These are phyloP conservation scores for Noctua comes DNA, from an alignment of 2,888 invertebrate genomes.

Conservation along the genomic window DNA sequence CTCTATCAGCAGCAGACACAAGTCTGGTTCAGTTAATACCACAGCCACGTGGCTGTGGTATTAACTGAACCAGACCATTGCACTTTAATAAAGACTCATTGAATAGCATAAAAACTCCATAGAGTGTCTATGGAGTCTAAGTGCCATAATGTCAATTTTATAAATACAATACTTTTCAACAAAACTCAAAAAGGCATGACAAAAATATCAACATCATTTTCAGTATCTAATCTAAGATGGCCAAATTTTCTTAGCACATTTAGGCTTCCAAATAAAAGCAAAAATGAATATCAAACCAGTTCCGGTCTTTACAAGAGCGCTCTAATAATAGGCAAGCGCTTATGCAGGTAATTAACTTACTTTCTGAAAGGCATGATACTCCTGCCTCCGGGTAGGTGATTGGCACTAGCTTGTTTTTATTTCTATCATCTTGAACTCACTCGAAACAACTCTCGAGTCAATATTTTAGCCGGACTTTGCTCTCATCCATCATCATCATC, in stretches of 20 bases:
- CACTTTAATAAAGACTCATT: conserved; percentile 3
- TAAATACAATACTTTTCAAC: background rate
- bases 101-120: conserved; percentile 4
- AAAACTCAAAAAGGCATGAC: background rate
- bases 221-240: background rate
- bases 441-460: background rate
- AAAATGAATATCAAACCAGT: conserved; percentile 5
- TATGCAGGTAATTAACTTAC: conserved; percentile 8
- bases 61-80: background rate
- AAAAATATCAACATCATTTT: conserved; percentile 1
- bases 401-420: background rate
- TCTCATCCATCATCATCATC: background rate
- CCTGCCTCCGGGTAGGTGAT: background rate
- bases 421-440: background rate
- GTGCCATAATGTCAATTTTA: background rate
- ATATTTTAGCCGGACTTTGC: background rate
- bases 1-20: background rate
- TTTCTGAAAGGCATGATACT: background rate
- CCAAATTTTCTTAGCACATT: conserved; percentile 4
- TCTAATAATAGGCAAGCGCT: background rate
- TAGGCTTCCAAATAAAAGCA: background rate
- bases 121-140: background rate
- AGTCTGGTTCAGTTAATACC: too few relatives aligned
- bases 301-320: background rate
- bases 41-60: background rate